Evolutionary conservation across 2,113 vertebrate species (phyloP).

Genomic region (Coracopsis vasa): DNA sequence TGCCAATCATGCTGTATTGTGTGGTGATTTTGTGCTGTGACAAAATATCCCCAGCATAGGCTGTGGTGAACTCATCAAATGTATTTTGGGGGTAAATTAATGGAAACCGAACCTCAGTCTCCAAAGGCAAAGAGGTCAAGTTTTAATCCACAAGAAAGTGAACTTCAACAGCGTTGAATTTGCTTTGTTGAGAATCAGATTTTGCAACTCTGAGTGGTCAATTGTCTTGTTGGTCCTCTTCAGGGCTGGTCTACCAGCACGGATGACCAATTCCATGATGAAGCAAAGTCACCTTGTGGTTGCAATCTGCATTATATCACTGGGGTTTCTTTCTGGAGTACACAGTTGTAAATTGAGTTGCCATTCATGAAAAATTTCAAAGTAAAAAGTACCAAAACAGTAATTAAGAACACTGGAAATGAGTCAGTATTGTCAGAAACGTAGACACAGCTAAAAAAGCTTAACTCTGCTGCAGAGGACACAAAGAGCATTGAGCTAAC

Average conservation of each 20-base stretch:
- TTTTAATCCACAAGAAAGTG: neutral
- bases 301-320: neutral
- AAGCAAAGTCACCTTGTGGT: neutral
- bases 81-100: neutral
- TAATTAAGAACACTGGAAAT: neutral
- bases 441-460: neutral
- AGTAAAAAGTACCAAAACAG: neutral
- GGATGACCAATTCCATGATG: neutral
- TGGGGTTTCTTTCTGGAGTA: neutral
- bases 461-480: neutral
- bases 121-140: neutral
- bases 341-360: neutral
- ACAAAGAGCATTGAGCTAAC: neutral
- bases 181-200: neutral
- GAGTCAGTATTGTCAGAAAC: neutral
- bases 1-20: constrained; percentile 28
- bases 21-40: neutral
- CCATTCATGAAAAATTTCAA: neutral
- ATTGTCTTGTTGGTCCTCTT: neutral
- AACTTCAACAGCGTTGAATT: neutral
- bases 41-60: neutral
- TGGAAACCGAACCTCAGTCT: neutral
- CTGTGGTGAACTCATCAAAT: neutral
- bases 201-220: accelerated
- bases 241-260: neutral